Evolutionary conservation across 2,888 invertebrate genomes (phyloP), one percentile per base, ranked within the genome.

Genomic region (Drosophila maculinotata): DNA sequence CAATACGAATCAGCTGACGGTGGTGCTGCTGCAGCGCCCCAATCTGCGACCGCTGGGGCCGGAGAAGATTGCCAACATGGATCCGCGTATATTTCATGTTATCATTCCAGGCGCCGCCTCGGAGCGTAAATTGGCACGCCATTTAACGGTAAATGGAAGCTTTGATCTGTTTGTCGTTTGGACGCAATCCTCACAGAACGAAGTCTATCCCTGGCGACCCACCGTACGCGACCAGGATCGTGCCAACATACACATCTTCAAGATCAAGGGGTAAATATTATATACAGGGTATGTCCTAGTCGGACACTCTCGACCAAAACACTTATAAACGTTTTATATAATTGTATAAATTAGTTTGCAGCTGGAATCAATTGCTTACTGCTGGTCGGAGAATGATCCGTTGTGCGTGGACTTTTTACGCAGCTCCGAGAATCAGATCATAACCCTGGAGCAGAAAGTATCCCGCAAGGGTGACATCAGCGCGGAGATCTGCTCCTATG

Each of bases 121-220:
- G 1, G 91, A 91, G 31, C 88, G 91, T 7, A 91, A 91, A 44
- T 60, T 91, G 14, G 67, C 90, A 20, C 84, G 91, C 7, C 89
- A 90, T 60, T 88, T 91, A 89, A 87, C 89, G 1, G 90, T 91
- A 6, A 92, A 92, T 73, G 86, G 83, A 10, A 91, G 90, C 60
- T 89, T 79, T 42, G 92, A 92, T 80, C 73, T 93, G 91, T 92
- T 96, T 41, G 93, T 97, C 20, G 94, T 97, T 38, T 98, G 98
- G 97, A 97, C 97, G 92, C 94, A 96, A 79, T 94, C 95, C 33
- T 94, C 95, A 8, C 94, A 95, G 72, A 96, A 96, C 68, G 97
- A 98, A 90, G 97, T 98, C 0, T 97, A 97, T 85, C 98, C 98
- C 0, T 98, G 98, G 98, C 95, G 96, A 87, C 98, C 98, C 10